Base-by-base conservation (phyloP, 2,888 invertebrate species). In the Epinotia brunnichana region DNA sequence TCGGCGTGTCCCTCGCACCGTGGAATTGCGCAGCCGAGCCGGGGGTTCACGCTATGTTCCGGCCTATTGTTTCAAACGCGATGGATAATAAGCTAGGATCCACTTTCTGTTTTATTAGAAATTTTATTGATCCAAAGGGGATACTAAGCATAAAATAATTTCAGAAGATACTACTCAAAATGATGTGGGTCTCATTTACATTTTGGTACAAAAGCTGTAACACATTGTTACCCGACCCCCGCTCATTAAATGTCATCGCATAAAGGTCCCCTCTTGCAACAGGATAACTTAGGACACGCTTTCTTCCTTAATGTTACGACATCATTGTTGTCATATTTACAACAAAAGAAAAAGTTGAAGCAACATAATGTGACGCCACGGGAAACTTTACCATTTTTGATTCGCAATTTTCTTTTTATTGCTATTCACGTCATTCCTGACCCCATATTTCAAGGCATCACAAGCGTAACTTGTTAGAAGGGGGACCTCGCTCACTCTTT, bases 381-480 rank as follows among this genome's bases (percentile, higher is more conserved):
- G 41, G 19, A 67, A 74, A 74, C 70, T 70, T 72, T 68, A 41
- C 41, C 54, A 62, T 61, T 71, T 76, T 60, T 69, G 75, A 72
- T 75, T 70, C 61, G 54, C 69, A 72, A 66, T 74, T 73, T 73
- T 76, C 70, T 70, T 70, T 74, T 69, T 74, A 77, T 77, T 73
- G 75, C 73, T 74, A 74, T 74, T 75, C 74, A 74, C 67, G 57
- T 70, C 71, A 73, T 70, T 73, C 69, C 64, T 71, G 53, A 66
- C 59, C 69, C 75, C 69, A 72, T 76, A 74, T 75, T 75, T 74
- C 74, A 67, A 71, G 70, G 73, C 70, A 74, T 76, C 74, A 73
- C 74, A 69, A 70, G 60, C 67, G 66, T n/a, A 71, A 68, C 68
- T 71, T 71, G 71, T 62, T 63, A 63, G 21, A 66, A 72, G 35